A percentile compares a stretch with the other conserved stretches of the same genome.
Evolutionary conservation across 2,113 vertebrate genomes (phyloP).

Genomic region (Notarius quadriscutis): DNA sequence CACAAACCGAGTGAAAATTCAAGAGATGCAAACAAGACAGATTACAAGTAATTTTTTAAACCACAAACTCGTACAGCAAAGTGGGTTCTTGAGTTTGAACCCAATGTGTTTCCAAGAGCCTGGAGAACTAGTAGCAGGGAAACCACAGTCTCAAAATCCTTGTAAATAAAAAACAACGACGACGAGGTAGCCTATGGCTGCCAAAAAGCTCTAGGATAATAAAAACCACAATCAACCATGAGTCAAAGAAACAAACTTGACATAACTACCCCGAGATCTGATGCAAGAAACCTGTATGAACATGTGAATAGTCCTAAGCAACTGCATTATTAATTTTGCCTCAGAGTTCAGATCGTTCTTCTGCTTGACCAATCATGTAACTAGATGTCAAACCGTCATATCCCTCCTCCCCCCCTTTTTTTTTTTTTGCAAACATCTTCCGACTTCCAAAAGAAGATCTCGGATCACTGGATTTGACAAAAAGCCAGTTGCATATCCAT

Average conservation of each 20-base stretch:
- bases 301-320: conserved; percentile 12
- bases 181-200: conserved; percentile 31
- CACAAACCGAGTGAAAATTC: conserved; percentile 10
- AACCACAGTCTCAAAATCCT: conserved; percentile 12
- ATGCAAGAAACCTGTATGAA: conserved; percentile 16
- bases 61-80: conserved; percentile 17
- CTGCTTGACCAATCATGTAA: not conserved
- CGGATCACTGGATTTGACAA: not conserved
- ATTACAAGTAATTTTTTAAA: conserved; percentile 19
- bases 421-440: not conserved
- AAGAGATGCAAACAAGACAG: conserved; percentile 42
- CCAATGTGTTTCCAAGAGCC: not conserved
- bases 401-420: not conserved
- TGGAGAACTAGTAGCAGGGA: not conserved
- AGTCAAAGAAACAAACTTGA: conserved; percentile 28
- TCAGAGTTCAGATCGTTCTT: not conserved
- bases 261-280: conserved; percentile 19
- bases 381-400: not conserved
- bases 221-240: conserved; percentile 19
- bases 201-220: conserved; percentile 3
- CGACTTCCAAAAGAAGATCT: no score
- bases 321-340: not conserved
- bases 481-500: not conserved
- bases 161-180: not conserved
- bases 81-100: not conserved